These are phyloP conservation scores for Lithodes maja DNA, from an alignment of 2,888 invertebrate species.

Conservation along the genomic window DNA sequence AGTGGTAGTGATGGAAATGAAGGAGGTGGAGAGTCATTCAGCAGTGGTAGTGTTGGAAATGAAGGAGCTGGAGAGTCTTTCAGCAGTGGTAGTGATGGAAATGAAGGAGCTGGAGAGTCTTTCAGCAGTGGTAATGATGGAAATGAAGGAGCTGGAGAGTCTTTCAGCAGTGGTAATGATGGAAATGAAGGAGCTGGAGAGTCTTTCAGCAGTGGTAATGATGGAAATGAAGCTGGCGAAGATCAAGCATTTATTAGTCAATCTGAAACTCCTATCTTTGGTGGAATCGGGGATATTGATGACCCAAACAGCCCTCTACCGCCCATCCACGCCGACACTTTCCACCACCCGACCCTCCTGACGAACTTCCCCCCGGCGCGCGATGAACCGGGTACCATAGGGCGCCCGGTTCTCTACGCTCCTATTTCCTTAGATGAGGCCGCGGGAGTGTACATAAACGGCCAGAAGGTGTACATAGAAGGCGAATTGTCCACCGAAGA, in stretches of 20 bases:
- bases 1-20: neutral
- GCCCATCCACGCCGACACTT: too few relatives aligned
- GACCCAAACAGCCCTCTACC: too few relatives aligned
- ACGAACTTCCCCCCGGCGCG: constrained; percentile 23
- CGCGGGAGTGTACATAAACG: constrained; percentile 8
- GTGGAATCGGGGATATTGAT: too few relatives aligned
- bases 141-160: too few relatives aligned
- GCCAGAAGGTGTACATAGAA: neutral
- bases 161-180: neutral
- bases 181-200: too few relatives aligned
- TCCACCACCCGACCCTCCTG: neutral
- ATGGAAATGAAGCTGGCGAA: neutral
- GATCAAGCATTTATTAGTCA: neutral
- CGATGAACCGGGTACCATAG: neutral
- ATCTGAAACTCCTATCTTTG: too few relatives aligned
- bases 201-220: neutral
- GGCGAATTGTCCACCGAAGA: neutral
- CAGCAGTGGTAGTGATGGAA: neutral
- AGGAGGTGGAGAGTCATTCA: neutral
- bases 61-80: neutral
- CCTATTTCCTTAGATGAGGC: constrained; percentile 15
- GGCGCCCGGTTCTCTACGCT: neutral
- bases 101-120: too few relatives aligned
- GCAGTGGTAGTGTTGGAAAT: too few relatives aligned
- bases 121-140: neutral